These are phyloP conservation scores for Cephalopachus bancanus DNA, from an alignment of 2,797 vertebrate species.

Conservation along the genomic window DNA sequence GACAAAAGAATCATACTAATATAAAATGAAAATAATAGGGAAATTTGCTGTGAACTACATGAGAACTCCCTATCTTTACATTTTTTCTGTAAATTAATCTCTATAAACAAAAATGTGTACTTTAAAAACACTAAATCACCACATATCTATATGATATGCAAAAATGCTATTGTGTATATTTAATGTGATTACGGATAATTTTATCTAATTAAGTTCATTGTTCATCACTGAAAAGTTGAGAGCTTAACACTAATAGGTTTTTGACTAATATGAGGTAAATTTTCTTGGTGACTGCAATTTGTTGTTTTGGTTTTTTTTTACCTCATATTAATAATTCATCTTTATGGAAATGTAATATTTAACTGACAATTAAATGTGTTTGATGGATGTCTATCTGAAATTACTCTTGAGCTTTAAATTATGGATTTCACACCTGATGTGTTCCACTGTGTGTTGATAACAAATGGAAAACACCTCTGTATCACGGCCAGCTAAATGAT, in stretches of 20 bases:
- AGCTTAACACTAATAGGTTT: slow-evolving; percentile 2
- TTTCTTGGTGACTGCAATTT: slow-evolving; percentile 62
- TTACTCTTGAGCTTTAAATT: slow-evolving; percentile 80
- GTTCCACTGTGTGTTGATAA: slow-evolving; percentile 74
- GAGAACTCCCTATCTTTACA: neutral
- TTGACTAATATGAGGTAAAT: slow-evolving; percentile 53
- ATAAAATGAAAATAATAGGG: neutral
- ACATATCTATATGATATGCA: neutral
- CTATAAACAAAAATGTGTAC: neutral
- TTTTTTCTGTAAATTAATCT: neutral
- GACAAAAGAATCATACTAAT: neutral
- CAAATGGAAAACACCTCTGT: slow-evolving; percentile 69
- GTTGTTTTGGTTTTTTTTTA: slow-evolving; percentile 8
- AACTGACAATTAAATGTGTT: slow-evolving; percentile 76
- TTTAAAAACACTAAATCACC: neutral
- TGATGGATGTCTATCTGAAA: slow-evolving; percentile 79
- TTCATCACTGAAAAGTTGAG: slow-evolving; percentile 46
- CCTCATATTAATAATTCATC: slow-evolving; percentile 74
- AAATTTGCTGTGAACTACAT: neutral
- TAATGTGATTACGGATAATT: slow-evolving; percentile 10
- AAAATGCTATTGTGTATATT: neutral
- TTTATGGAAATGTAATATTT: slow-evolving; percentile 81
- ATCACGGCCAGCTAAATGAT: slow-evolving; percentile 63
- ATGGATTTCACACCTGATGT: slow-evolving; percentile 79
- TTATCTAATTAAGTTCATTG: neutral